Conservation (phyloP, 2,113 vertebrate genomes). For the Cercopithecus mona region DNA sequence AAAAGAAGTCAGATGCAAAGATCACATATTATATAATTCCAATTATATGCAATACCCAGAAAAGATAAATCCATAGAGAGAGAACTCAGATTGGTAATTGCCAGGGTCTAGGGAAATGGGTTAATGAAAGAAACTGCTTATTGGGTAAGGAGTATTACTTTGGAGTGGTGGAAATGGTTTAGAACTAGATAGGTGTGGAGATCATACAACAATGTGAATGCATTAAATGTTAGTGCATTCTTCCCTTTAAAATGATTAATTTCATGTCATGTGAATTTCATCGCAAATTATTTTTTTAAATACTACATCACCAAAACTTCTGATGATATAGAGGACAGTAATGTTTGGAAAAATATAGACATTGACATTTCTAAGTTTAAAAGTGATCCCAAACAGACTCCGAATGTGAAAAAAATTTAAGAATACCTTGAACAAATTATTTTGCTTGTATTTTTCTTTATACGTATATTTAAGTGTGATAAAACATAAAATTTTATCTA, state of each 20-base stretch:
- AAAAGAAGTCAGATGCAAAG: not conserved
- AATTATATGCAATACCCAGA: not conserved
- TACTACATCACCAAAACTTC: not conserved
- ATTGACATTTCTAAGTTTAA: not conserved
- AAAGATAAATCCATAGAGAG: not conserved
- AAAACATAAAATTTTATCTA: conserved; percentile 9
- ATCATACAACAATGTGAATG: not conserved
- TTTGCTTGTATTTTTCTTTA: conserved; percentile 1
- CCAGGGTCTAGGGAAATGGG: rapidly evolving
- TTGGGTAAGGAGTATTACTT: not conserved
- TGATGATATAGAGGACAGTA: not conserved
- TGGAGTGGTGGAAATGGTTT: not conserved
- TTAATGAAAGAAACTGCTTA: not conserved
- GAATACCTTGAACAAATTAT: conserved; percentile 6
- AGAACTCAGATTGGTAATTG: not conserved
- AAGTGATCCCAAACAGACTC: not conserved
- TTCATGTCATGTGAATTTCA: not conserved
- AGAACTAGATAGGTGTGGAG: not conserved
- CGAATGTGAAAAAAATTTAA: not conserved
- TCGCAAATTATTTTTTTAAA: conserved; percentile 12
- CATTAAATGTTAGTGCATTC: not conserved
- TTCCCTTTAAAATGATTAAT: not conserved
- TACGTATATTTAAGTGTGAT: not conserved
- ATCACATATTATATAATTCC: not conserved
- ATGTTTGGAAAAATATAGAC: not conserved